These are phyloP conservation scores for Saxicola maurus DNA, from an alignment of 2,797 vertebrate genomes.

Conservation along the genomic window DNA sequence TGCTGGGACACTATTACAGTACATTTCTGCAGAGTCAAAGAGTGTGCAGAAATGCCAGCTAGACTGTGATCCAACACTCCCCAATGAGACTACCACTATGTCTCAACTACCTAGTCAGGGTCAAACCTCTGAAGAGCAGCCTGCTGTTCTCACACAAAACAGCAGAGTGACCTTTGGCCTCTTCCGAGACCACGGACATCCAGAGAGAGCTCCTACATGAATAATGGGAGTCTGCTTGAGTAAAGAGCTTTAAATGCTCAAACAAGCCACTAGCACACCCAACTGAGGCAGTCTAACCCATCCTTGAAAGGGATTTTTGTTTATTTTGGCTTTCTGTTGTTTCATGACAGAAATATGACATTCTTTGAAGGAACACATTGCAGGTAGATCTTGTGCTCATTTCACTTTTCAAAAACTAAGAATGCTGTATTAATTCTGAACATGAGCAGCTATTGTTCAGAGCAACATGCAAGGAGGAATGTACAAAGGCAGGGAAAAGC, in stretches of 20 bases:
- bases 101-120: neutral
- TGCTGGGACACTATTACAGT: rapidly evolving
- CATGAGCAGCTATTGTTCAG: neutral
- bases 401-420: neutral
- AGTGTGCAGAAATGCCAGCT: neutral
- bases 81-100: neutral
- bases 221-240: neutral
- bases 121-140: neutral
- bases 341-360: neutral
- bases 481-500: neutral
- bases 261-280: neutral
- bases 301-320: neutral
- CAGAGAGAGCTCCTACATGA: neutral
- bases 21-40: neutral
- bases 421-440: neutral
- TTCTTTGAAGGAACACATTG: neutral
- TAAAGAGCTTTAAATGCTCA: neutral
- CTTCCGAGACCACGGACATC: rapidly evolving
- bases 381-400: neutral
- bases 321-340: neutral
- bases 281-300: neutral
- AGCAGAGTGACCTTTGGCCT: neutral
- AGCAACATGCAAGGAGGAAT: neutral
- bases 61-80: neutral
- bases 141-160: neutral